Evolutionary conservation across 2,113 vertebrate genomes (phyloP).

Genomic region (Ginglymostoma cirratum): DNA sequence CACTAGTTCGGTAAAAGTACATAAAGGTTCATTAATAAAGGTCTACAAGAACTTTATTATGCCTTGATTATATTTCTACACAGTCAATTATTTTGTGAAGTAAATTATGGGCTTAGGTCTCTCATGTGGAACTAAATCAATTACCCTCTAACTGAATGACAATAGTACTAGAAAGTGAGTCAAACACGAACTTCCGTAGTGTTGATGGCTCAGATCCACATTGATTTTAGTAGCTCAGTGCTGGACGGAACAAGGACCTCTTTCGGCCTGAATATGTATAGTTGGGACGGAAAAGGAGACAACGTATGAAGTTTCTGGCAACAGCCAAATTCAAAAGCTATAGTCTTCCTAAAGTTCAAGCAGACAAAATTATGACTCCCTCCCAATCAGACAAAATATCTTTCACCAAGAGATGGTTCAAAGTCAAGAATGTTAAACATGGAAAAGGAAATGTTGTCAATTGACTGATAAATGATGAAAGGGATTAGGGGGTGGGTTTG

Average conservation of each 20-base stretch:
- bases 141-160: not conserved
- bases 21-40: not conserved
- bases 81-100: not conserved
- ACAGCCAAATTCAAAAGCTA: not conserved
- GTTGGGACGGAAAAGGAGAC: not conserved
- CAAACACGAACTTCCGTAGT: not conserved
- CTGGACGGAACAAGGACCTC: not conserved
- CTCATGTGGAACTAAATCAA: not conserved
- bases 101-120: not conserved
- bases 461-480: not conserved
- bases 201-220: not conserved
- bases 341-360: not conserved
- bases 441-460: not conserved
- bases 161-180: not conserved
- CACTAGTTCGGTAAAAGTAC: not conserved
- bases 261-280: not conserved
- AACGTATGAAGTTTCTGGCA: not conserved
- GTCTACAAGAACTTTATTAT: not conserved
- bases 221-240: not conserved
- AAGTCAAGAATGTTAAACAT: not conserved
- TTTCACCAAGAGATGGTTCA: not conserved
- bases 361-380: not conserved
- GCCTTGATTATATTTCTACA: not conserved
- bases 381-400: not conserved
- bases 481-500: no score